Percentiles rank a stretch among this genome's conserved stretches.
These are phyloP conservation scores for Portunus trituberculatus DNA, from an alignment of 1,140 invertebrate species.

Conservation along the genomic window DNA sequence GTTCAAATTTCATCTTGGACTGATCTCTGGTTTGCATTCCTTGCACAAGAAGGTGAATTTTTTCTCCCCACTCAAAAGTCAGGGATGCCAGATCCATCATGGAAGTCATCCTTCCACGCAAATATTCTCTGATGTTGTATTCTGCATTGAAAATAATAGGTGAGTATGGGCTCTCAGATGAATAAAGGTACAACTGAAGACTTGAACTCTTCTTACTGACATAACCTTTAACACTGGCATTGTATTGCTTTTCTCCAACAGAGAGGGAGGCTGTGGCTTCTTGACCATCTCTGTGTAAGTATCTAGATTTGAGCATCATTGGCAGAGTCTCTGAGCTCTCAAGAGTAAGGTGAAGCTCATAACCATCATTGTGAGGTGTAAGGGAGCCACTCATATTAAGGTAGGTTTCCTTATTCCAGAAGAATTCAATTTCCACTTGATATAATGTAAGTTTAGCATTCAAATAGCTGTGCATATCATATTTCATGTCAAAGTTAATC, in stretches of 20 bases:
- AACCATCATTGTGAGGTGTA: slow-evolving; percentile 9
- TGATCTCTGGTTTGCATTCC: slow-evolving; percentile 41
- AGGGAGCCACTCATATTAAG: slow-evolving; percentile 24
- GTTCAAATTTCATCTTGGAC: slow-evolving; percentile 44
- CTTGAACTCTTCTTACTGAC: background rate
- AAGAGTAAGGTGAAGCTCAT: slow-evolving; percentile 30
- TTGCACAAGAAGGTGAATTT: slow-evolving; percentile 16
- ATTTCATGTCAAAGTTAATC: background rate
- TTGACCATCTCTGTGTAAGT: slow-evolving; percentile 5
- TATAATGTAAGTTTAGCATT: background rate
- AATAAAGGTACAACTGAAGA: slow-evolving; percentile 23
- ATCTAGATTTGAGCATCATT: background rate
- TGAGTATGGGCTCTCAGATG: slow-evolving; percentile 36
- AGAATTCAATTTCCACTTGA: slow-evolving; percentile 25
- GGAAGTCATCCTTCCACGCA: slow-evolving; percentile 31
- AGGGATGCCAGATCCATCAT: slow-evolving; percentile 21
- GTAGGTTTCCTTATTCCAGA: slow-evolving; percentile 32
- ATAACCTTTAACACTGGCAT: background rate
- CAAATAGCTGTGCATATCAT: background rate
- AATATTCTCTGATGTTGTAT: slow-evolving; percentile 44
- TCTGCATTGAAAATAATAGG: slow-evolving; percentile 35
- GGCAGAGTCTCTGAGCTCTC: slow-evolving; percentile 28
- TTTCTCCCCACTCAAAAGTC: slow-evolving; percentile 52
- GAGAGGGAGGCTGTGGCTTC: background rate
- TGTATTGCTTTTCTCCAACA: slow-evolving; percentile 41